These are phyloP conservation scores for Malaclemys terrapin DNA, from an alignment of 2,113 vertebrate species.

Conservation along the genomic window DNA sequence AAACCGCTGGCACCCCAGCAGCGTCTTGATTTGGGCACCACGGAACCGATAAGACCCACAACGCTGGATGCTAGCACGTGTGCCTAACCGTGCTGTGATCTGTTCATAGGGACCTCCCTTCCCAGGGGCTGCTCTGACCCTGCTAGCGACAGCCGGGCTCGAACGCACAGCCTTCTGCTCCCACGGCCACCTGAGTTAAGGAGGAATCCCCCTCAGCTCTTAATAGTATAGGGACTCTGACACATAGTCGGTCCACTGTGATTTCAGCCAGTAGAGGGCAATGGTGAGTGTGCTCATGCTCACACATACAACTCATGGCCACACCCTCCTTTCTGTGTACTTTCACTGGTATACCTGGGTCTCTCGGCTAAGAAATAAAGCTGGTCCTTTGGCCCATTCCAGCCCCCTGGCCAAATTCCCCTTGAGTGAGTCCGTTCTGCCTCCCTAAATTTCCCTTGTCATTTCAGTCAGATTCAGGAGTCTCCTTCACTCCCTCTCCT, in stretches of 20 bases:
- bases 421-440: not conserved
- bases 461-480: not conserved
- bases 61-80: no score
- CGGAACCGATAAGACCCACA: not conserved
- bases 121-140: not conserved
- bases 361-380: not conserved
- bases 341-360: not conserved
- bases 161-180: not conserved
- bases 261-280: not conserved
- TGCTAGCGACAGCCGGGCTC: not conserved
- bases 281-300: not conserved
- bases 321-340: not conserved
- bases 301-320: not conserved
- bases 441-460: not conserved
- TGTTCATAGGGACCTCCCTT: not conserved
- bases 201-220: not conserved
- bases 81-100: no score
- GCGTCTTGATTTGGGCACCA: no score
- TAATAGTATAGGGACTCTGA: not conserved
- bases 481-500: not conserved
- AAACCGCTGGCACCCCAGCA: not conserved
- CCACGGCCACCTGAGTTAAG: not conserved
- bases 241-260: not conserved
- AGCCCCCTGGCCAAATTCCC: not conserved
- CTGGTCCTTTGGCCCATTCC: not conserved